Percentiles rank a stretch among this genome's conserved stretches.
Conservation (phyloP, 2,888 invertebrate genomes). For the Aspidiotus rigidus region DNA sequence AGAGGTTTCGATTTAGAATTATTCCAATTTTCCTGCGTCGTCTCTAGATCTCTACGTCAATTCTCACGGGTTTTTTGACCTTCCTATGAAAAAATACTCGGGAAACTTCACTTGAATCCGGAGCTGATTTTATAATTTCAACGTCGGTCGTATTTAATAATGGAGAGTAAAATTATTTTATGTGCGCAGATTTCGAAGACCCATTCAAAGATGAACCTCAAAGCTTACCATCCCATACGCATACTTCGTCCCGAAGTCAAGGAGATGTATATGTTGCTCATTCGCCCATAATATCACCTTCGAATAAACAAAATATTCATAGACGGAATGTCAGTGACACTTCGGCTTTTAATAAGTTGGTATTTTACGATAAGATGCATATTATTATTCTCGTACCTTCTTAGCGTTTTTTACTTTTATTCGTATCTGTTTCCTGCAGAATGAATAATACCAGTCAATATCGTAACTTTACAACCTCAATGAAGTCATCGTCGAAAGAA, state of each 20-base stretch:
- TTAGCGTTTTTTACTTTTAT: too few relatives aligned
- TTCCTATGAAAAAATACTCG: too few relatives aligned
- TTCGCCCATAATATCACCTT: slow-evolving; percentile 35
- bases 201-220: slow-evolving; percentile 53
- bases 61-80: too few relatives aligned
- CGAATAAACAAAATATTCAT: slow-evolving; percentile 44
- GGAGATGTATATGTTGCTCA: slow-evolving; percentile 40
- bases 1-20: too few relatives aligned
- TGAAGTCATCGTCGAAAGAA: slow-evolving; percentile 10
- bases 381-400: too few relatives aligned
- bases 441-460: slow-evolving; percentile 10
- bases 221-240: slow-evolving; percentile 11
- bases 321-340: slow-evolving; percentile 76
- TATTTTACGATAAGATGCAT: too few relatives aligned
- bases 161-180: not conserved
- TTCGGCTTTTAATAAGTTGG: slow-evolving; percentile 67
- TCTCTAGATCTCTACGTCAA: too few relatives aligned
- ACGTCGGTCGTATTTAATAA: not conserved
- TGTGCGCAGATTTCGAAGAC: slow-evolving; percentile 45
- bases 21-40: too few relatives aligned
- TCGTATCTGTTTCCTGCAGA: too few relatives aligned
- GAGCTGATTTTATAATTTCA: too few relatives aligned
- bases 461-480: slow-evolving; percentile 7
- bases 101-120: too few relatives aligned
- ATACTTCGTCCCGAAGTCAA: slow-evolving; percentile 12